Percentiles rank a stretch among this genome's conserved stretches.
Conservation (phyloP, 2,888 invertebrate species). For the Diadegma fenestrale region DNA sequence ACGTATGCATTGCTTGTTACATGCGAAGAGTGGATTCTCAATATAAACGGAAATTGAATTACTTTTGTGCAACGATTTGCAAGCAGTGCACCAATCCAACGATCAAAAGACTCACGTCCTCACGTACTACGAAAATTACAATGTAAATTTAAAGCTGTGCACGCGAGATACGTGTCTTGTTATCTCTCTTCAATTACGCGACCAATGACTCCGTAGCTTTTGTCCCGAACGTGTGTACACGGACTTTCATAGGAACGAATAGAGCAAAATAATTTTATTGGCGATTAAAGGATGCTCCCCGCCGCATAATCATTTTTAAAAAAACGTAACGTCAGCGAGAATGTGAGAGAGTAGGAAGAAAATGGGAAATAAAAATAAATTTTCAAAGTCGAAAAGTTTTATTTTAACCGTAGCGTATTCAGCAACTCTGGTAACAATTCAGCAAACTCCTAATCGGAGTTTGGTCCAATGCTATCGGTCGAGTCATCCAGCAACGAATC, state of each 20-base stretch:
- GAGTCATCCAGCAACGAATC: background rate
- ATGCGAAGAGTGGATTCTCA: conserved; percentile 60
- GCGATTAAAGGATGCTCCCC: background rate
- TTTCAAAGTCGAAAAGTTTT: background rate
- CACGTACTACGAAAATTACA: conserved; percentile 59
- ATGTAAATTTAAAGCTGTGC: conserved; percentile 51
- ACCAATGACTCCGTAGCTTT: background rate
- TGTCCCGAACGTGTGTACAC: background rate
- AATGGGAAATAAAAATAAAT: background rate
- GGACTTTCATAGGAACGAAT: background rate
- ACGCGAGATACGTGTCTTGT: conserved; percentile 25
- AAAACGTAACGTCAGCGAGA: background rate
- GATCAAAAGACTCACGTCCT: conserved; percentile 57
- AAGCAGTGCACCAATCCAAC: conserved; percentile 26
- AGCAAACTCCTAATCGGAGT: background rate
- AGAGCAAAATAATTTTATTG: background rate
- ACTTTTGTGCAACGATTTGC: conserved; percentile 74
- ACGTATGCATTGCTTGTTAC: conserved; percentile 9
- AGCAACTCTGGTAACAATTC: background rate
- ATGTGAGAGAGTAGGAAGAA: background rate
- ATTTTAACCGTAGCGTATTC: background rate
- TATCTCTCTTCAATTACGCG: conserved; percentile 1
- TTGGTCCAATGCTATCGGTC: background rate
- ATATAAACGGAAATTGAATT: conserved; percentile 78
- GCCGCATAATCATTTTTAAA: background rate